Percentiles rank a stretch among this genome's conserved stretches.
Conservation (phyloP, 2,797 vertebrate genomes). For the Huso huso region DNA sequence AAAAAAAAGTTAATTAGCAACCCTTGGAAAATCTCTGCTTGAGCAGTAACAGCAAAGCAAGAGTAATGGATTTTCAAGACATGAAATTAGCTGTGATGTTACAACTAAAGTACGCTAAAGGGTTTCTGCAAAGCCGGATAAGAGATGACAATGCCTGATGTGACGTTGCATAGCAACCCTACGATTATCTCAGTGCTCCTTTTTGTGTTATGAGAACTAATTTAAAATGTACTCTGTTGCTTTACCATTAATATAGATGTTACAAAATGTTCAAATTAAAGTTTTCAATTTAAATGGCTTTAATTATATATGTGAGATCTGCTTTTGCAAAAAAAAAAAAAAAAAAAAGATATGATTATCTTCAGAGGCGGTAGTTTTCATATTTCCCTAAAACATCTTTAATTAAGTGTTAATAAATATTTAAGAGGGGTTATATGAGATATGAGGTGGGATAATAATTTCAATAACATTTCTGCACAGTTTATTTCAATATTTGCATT, state of each 20-base stretch:
- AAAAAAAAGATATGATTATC: no score
- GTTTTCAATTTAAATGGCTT: not conserved
- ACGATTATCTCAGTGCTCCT: slow-evolving; percentile 1
- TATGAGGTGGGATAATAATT: no score
- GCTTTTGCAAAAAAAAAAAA: not conserved
- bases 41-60: not conserved
- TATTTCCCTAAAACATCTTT: not conserved
- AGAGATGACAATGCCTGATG: not conserved
- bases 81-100: slow-evolving; percentile 9
- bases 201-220: not conserved
- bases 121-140: not conserved
- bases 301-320: not conserved
- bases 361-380: not conserved
- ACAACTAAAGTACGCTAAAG: not conserved
- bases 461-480: no score
- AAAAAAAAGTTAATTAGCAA: slow-evolving; percentile 1
- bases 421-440: not conserved
- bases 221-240: slow-evolving; percentile 3
- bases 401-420: not conserved
- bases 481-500: no score
- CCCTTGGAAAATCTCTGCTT: not conserved
- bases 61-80: slow-evolving; percentile 3
- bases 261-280: not conserved
- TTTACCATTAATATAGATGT: slow-evolving; percentile 6
- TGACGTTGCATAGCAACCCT: slow-evolving; percentile 3